A percentile compares a stretch with the other conserved stretches of the same genome.
These are phyloP conservation scores for Aphelinus atriplicis DNA, from an alignment of 1,140 invertebrate species.

Conservation along the genomic window DNA sequence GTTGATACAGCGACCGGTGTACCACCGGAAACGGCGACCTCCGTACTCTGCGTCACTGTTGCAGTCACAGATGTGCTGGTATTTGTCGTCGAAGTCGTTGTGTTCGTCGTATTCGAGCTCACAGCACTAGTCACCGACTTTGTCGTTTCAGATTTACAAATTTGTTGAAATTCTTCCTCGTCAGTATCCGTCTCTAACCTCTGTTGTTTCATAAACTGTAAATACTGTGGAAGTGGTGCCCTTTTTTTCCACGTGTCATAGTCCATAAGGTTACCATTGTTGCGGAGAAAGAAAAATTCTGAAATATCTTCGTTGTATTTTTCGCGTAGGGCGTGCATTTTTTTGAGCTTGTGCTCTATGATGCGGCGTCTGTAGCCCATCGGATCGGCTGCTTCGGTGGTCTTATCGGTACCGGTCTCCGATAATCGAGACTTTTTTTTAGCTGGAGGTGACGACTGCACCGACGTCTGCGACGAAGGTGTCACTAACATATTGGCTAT, in stretches of 20 bases:
- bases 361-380: conserved; percentile 58
- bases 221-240: conserved; percentile 76
- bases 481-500: conserved; percentile 56
- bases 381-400: conserved; percentile 44
- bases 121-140: not conserved
- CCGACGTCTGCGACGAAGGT: conserved; percentile 41
- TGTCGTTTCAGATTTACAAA: not conserved
- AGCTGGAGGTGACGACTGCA: conserved; percentile 51
- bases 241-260: conserved; percentile 83
- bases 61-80: not conserved
- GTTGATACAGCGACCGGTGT: conserved; percentile 73
- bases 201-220: conserved; percentile 79
- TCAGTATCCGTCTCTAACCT: conserved; percentile 77
- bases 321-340: conserved; percentile 62
- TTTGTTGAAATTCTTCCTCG: conserved; percentile 58
- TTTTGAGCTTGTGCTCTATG: conserved; percentile 64
- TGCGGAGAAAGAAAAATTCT: conserved; percentile 86
- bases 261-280: conserved; percentile 88
- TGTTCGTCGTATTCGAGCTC: not conserved
- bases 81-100: not conserved
- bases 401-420: conserved; percentile 45
- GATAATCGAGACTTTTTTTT: conserved; percentile 49
- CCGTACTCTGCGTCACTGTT: conserved; percentile 38
- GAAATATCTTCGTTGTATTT: conserved; percentile 82
- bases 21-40: conserved; percentile 74